Base-by-base conservation (phyloP, 2,888 invertebrate species). In the Campoletis raptor region DNA sequence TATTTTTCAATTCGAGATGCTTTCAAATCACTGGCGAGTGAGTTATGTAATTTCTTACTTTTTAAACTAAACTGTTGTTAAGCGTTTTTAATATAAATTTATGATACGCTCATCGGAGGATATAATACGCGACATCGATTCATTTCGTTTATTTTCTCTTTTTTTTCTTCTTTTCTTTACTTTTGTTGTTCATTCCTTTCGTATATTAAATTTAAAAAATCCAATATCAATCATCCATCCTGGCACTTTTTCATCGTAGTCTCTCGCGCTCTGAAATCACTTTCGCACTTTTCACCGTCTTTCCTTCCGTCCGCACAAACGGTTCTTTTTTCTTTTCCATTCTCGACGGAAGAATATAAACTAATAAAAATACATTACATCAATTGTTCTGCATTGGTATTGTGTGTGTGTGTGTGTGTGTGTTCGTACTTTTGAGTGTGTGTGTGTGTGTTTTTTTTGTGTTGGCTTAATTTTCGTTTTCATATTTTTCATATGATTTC, bases 11-110 rank as follows among this genome's bases (percentile, higher is more conserved):
- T 89, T 86, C 78, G 76, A 83, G 88, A 89, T 88, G 88, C 90
- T 89, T 90, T 92, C 93, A 94, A 94, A 94, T 94, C 93, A 92
- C 93, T 93, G 94, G 93, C 93, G 93, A 91, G 92, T 92, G 90
- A 69, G 24, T 91, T 87, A 90, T 83, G 89, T 89, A 87, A 79
- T 86, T 79, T 72, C 64, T 78, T 64, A 57, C 80, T 69, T 85
- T 81, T 54, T 82, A 83, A 77, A 85, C 70, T 83, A 83, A 83
- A 83, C 52, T 42, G 72, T 82, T 69, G 69, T 78, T 72, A 87
- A 74, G 72, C 83, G 86, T 78, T 82, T 82, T 61, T 76, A 80
- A 83, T 86, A 84, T 70, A 87, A 80, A 80, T 88, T 78, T 84
- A 77, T 77, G 74, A 87, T 81, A 79, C 87, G 76, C 88, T 87